phyloP scores from a whole-genome alignment of 2,113 vertebrate genomes.

The Egretta garzetta region DNA sequence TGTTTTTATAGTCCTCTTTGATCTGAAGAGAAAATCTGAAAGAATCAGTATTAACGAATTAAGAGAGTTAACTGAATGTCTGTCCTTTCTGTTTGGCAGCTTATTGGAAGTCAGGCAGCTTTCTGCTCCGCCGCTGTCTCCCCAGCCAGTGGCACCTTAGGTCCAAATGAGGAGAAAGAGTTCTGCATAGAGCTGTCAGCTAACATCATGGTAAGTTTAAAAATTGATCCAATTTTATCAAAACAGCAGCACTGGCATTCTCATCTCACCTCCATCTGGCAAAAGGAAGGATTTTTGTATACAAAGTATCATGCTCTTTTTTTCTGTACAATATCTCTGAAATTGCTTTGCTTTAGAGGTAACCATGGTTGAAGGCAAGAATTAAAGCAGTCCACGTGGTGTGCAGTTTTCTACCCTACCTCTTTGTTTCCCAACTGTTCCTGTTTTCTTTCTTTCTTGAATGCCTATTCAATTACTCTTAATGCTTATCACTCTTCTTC shows the following conservation, averaged over 20 bases:
- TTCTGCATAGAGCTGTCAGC: constrained; percentile 78
- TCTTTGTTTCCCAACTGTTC: not conserved
- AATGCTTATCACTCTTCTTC: not conserved
- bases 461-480: not conserved
- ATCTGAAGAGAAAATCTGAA: not conserved
- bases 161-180: constrained; percentile 79
- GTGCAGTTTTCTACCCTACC: not conserved
- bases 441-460: not conserved
- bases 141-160: constrained; percentile 78
- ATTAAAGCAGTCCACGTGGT: not conserved
- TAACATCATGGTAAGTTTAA: constrained; percentile 73
- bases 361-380: not conserved
- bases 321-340: not conserved
- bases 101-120: constrained; percentile 79
- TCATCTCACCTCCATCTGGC: not conserved
- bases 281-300: not conserved
- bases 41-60: not conserved
- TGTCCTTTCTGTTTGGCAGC: constrained; percentile 62
- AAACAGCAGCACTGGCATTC: not conserved
- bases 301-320: not conserved
- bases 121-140: constrained; percentile 72
- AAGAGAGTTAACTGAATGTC: not conserved
- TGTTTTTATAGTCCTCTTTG: not conserved
- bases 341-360: not conserved
- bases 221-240: not conserved